phyloP scores from a whole-genome alignment of 2,888 invertebrate species.

The Microctonus brassicae region DNA sequence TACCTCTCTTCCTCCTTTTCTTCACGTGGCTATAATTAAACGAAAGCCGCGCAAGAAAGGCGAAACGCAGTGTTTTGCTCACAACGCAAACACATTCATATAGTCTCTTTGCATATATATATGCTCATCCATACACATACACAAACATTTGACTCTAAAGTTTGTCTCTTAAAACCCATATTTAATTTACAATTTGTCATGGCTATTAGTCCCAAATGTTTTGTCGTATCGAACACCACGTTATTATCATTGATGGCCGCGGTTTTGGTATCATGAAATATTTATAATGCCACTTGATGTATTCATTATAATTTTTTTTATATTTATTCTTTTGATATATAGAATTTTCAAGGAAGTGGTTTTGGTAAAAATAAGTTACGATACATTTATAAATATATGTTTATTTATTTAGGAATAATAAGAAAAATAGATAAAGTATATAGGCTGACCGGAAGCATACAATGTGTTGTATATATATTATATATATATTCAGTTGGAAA shows the following conservation, averaged over 20 bases:
- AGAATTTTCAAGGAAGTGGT: not conserved
- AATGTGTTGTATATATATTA: conserved; percentile 5
- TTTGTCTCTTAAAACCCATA: conserved; percentile 8
- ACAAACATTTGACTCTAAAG: not conserved
- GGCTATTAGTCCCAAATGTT: not conserved
- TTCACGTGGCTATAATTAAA: conserved; percentile 55
- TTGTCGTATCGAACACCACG: not conserved
- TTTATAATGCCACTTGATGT: not conserved
- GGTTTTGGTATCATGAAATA: not conserved
- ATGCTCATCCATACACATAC: not conserved
- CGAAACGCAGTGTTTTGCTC: conserved; percentile 29
- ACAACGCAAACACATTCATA: conserved; percentile 33
- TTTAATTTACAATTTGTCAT: conserved; percentile 10
- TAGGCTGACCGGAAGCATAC: conserved; percentile 15
- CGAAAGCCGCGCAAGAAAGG: conserved; percentile 23
- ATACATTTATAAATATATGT: not conserved
- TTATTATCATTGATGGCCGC: not conserved
- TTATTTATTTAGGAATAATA: not conserved
- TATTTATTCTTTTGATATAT: not conserved
- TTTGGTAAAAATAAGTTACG: not conserved
- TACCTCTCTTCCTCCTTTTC: conserved; percentile 6
- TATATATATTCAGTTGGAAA: conserved; percentile 30
- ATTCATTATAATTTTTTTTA: not conserved
- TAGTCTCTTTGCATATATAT: conserved; percentile 31
- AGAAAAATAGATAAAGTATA: conserved; percentile 10